Base-by-base conservation (phyloP, 2,888 invertebrate species). In the Macrosoma leucophasiata region DNA sequence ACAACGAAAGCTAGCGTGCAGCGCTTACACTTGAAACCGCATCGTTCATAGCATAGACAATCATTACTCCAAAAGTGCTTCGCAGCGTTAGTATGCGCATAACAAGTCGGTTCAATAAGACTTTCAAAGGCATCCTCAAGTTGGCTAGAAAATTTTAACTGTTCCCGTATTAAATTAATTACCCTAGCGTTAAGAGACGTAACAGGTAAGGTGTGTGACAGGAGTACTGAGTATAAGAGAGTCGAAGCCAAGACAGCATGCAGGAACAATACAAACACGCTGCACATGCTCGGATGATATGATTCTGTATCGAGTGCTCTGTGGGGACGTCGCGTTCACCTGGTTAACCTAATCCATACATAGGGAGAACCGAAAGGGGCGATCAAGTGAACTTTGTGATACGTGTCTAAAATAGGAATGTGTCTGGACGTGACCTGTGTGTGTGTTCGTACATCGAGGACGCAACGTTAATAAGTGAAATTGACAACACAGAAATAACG, bases 1-100 rank as follows among this genome's bases (percentile, higher is more conserved):
- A 82, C 76, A 84, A 82, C 71, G 72, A 81, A 84, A 84, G 82
- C 82, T 75, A 81, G 81, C 84, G 82, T 84, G 84, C 84, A 82
- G 79, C 77, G 69, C 53, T 66, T 68, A 75, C 67, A 72, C 68
- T 77, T 67, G 67, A 71, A 73, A 77, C 67, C 77, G 75, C 69
- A 68, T 73, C 68, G 67, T 78, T 73, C 62, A 65, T 54, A 62
- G 49, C 57, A 58, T 62, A 57, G 66, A 65, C 58, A 60, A 54
- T 63, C 54, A 38, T 46, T 41, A 59, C 63, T 66, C 66, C 66
- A 66, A 65, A 65, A 65, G 63, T 68, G 67, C 64, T 67, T 59
- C 42, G 63, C 63, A 60, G 53, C 50, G 41, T 52, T 48, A 41
- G 41, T 38, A 40, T 48, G 61, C 58, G 54, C 55, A 54, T 55